A percentile compares a stretch with the other conserved stretches of the same genome.
Conservation (phyloP, 1,140 invertebrate species). For the Lepeophtheirus salmonis region DNA sequence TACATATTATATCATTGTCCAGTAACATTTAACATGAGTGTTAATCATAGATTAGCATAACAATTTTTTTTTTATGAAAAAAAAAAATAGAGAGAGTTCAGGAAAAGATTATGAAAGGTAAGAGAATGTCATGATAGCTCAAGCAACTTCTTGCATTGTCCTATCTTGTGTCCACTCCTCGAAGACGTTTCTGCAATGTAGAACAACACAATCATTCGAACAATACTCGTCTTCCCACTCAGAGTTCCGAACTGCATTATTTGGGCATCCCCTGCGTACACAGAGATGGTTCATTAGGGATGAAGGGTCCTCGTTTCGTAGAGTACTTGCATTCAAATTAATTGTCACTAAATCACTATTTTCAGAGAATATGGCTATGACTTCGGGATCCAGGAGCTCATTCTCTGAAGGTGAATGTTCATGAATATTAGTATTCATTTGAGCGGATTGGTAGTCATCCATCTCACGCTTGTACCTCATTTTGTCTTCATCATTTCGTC, state of each 20-base stretch:
- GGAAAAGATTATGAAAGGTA: too few relatives aligned
- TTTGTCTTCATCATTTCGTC: constrained; percentile 2
- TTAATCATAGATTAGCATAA: too few relatives aligned
- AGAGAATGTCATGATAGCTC: not conserved
- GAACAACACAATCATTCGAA: constrained; percentile 89
- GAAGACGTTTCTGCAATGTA: constrained; percentile 48
- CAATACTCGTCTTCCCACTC: constrained; percentile 97
- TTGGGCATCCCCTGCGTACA: constrained; percentile 70
- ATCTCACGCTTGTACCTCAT: constrained; percentile 2
- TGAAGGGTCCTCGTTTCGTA: not conserved
- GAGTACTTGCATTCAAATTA: too few relatives aligned
- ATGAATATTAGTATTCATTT: not conserved
- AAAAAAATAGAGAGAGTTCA: too few relatives aligned
- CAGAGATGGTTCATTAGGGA: constrained; percentile 30
- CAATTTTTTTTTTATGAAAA: too few relatives aligned
- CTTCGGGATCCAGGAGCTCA: not conserved
- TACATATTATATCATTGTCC: too few relatives aligned
- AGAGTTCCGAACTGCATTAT: constrained; percentile 67
- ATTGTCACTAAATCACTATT: not conserved
- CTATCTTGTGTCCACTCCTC: not conserved
- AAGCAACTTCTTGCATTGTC: not conserved
- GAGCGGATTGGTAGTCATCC: not conserved
- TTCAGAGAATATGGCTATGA: not conserved
- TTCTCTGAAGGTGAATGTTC: not conserved
- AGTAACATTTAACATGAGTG: too few relatives aligned